Base-by-base conservation (phyloP, 2,888 invertebrate genomes). In the Apamea anceps region DNA sequence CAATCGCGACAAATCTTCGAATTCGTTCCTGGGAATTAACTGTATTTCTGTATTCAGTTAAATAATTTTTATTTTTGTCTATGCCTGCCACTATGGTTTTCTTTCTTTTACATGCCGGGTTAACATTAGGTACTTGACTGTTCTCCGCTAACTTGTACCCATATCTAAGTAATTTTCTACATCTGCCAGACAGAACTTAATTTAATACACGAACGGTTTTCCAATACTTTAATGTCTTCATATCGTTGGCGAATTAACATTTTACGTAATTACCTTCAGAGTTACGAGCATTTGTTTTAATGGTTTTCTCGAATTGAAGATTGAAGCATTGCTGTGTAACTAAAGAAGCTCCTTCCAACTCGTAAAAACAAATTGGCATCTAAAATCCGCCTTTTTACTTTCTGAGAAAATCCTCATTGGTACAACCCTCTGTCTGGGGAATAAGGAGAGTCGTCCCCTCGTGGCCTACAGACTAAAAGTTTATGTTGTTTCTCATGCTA, bases 131-230 rank as follows among this genome's bases (percentile, higher is more conserved):
- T 57, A 12, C 1, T 25, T 57, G 25, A 3, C 25, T 51, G 51
- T 21, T 21, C 51, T 21, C 7, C 51, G 25, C 57, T 57, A 10
- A 25, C 4, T 57, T n/a, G 25, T 25, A 57, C 57, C 57, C 32
- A 65, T 71, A 88, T 51, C n/a, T 0, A 66, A n/a, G 66, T 54
- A 54, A 89, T 91, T 89, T 86, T 83, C 86, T 32, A 82, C 78
- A 83, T 72, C 79, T 80, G 77, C 72, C 72, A 86, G 78, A 79
- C 68, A 73, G 88, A 90, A 37, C 32, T 37, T 37, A 91, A 93
- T 93, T 92, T 91, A 89, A 90, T 91, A 92, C 92, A 85, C 84
- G 90, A 90, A 90, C 83, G 85, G 86, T 90, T 92, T 91, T 81
- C 88, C 87, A 91, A 92, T 92, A 91, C 90, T 90, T 89, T 88